These are phyloP conservation scores for Epizoanthus illoricatus DNA, from an alignment of 92 coral and sea anemone genomes.

Conservation along the genomic window DNA sequence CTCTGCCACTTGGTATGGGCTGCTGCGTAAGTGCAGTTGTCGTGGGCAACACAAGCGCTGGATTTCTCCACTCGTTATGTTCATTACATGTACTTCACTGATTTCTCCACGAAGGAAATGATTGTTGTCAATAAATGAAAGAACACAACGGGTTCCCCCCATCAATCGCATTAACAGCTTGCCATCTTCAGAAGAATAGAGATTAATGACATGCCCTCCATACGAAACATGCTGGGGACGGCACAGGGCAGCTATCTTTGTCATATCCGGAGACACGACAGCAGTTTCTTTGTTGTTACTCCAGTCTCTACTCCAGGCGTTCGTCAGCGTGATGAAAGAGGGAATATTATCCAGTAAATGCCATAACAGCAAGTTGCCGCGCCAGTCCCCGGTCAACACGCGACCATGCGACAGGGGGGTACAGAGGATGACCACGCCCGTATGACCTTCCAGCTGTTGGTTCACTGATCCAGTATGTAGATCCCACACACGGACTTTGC, in stretches of 20 bases:
- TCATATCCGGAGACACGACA: conserved; percentile 24
- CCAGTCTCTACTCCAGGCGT: conserved; percentile 10
- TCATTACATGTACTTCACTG: not conserved
- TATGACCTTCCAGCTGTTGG: not conserved
- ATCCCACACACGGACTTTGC: conserved; percentile 32
- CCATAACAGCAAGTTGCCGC: conserved; percentile 31
- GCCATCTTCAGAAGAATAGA: conserved; percentile 26
- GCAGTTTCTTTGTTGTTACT: conserved; percentile 18
- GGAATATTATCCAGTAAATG: conserved; percentile 2
- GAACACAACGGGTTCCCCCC: conserved; percentile 7
- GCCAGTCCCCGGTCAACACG: conserved; percentile 23
- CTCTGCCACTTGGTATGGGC: not conserved
- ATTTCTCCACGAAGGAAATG: conserved; percentile 21
- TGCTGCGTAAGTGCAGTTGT: not conserved
- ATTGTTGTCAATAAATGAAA: conserved; percentile 32
- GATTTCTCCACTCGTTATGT: not conserved
- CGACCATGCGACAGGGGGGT: not conserved
- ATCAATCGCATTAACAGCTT: conserved; percentile 11
- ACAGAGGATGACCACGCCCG: conserved; percentile 2
- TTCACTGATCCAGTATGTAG: not conserved
- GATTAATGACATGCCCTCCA: not conserved
- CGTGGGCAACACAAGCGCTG: conserved; percentile 17
- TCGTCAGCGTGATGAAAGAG: conserved; percentile 1
- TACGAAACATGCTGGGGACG: not conserved
- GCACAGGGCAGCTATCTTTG: conserved; percentile 24